Conservation (phyloP, 2,888 invertebrate species). For the Rhorus exstirpatorius region DNA sequence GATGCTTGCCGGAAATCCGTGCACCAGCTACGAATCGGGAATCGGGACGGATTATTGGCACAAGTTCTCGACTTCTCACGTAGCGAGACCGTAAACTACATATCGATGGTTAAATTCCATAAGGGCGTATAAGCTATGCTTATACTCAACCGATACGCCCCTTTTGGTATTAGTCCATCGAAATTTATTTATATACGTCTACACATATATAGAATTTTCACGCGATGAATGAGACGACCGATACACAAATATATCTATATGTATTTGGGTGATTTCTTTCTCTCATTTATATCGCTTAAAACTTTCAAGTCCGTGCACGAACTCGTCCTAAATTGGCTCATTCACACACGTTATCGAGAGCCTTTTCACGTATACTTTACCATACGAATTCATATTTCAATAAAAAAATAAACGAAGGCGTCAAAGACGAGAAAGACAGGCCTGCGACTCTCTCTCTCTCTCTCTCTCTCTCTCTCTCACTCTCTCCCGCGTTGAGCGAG, state of each 20-base stretch:
- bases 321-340: background rate
- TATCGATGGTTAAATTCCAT: too few species aligned
- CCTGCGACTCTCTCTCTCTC: too few species aligned
- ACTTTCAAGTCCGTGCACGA: background rate
- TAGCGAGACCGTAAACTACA: slow-evolving; percentile 19
- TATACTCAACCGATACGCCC: too few species aligned
- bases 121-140: too few species aligned
- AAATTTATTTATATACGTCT: too few species aligned
- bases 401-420: too few species aligned
- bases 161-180: too few species aligned
- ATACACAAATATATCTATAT: background rate
- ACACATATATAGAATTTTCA: slow-evolving; percentile 23
- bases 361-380: background rate
- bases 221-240: slow-evolving; percentile 31
- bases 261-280: background rate
- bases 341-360: background rate
- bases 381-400: background rate
- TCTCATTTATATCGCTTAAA: slow-evolving; percentile 7
- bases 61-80: slow-evolving; percentile 51
- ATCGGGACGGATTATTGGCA: slow-evolving; percentile 61
- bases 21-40: slow-evolving; percentile 60
- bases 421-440: background rate
- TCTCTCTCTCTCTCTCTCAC: too few species aligned
- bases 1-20: slow-evolving; percentile 57
- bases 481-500: too few species aligned